Conservation (phyloP, 2,113 vertebrate genomes). For the Mystacornis crossleyi region DNA sequence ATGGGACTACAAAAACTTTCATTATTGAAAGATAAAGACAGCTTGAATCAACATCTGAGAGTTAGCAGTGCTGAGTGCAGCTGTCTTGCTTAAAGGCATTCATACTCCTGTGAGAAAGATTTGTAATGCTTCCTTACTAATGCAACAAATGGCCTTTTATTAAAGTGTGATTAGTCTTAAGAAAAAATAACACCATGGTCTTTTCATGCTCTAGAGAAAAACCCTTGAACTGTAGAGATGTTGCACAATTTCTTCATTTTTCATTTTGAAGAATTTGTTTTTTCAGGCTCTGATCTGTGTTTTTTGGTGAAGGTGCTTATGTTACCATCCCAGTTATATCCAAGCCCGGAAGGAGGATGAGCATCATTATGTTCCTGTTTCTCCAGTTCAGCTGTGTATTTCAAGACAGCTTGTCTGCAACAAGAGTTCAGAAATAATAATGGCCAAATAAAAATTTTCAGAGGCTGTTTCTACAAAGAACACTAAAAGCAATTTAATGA, state of each 20-base stretch:
- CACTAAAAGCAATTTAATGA: not conserved
- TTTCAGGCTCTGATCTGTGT: not conserved
- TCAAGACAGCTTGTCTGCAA: slow-evolving; percentile 76
- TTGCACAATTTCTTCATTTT: not conserved
- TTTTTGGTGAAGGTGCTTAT: not conserved
- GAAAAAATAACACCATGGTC: not conserved
- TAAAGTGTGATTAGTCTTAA: not conserved
- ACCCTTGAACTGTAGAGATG: not conserved
- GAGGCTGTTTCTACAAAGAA: not conserved
- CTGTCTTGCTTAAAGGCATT: not conserved
- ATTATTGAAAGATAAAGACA: not conserved
- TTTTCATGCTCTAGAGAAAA: not conserved
- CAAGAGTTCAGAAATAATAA: not conserved
- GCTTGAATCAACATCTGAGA: not conserved
- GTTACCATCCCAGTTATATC: slow-evolving; percentile 40
- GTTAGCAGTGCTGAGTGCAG: not conserved
- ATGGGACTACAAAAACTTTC: not conserved
- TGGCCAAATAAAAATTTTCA: not conserved
- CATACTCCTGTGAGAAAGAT: not conserved
- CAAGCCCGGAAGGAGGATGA: slow-evolving; percentile 71
- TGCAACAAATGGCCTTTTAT: not conserved
- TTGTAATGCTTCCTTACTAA: not conserved
- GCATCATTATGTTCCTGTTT: slow-evolving; percentile 73
- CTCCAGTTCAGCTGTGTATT: slow-evolving; percentile 65
- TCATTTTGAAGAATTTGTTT: not conserved